Evolutionary conservation across 2,113 vertebrate genomes (phyloP).

Genomic region (Phylloscopus whistleri): DNA sequence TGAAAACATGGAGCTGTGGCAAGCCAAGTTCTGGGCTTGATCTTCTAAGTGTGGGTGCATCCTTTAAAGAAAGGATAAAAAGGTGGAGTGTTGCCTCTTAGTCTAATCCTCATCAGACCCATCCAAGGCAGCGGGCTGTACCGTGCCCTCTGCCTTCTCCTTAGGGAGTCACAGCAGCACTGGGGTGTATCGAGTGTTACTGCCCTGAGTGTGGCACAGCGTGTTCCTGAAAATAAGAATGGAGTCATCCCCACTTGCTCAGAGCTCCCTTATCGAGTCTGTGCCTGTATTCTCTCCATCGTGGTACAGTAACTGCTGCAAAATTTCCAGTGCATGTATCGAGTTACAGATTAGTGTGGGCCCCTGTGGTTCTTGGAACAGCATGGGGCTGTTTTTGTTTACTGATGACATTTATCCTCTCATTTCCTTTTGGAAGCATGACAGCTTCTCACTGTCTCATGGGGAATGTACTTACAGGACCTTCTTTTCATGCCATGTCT

Average conservation of each 20-base stretch:
- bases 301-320: not conserved
- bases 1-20: not conserved
- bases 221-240: conserved; percentile 2
- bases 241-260: not conserved
- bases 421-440: conserved; percentile 54
- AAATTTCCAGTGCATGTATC: not conserved
- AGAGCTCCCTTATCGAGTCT: not conserved
- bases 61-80: not conserved
- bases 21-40: not conserved
- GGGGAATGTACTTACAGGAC: conserved; percentile 1
- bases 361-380: conserved; percentile 11
- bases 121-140: not conserved
- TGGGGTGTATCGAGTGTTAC: not conserved
- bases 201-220: not conserved
- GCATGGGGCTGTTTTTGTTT: conserved; percentile 55
- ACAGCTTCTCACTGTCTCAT: conserved; percentile 34
- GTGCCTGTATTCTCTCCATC: not conserved
- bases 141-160: not conserved
- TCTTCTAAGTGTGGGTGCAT: not conserved
- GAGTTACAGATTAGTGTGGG: conserved; percentile 32
- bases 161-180: not conserved
- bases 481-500: not conserved
- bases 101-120: not conserved
- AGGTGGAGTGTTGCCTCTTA: not conserved
- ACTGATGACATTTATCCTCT: conserved; percentile 51